phyloP scores from a whole-genome alignment of 2,113 vertebrate species.

The Clarias magur region DNA sequence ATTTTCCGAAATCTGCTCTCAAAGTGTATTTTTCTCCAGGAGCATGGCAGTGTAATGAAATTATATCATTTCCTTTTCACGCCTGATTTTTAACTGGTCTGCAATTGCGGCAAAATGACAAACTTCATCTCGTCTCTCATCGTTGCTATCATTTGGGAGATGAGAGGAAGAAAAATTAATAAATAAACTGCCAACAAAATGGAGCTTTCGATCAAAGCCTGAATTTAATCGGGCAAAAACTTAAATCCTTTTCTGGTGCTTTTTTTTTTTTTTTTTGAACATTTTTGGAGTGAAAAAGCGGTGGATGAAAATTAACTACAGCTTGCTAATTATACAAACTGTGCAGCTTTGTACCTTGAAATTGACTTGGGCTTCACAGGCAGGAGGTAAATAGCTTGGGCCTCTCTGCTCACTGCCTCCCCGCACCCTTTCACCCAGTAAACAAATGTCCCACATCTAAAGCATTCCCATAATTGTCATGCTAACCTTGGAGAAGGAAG shows the following conservation, averaged over 20 bases:
- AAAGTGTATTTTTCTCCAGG: constrained; percentile 51
- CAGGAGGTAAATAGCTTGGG: constrained; percentile 75
- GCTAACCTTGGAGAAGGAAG: constrained; percentile 96
- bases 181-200: constrained; percentile 17
- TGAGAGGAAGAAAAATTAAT: constrained; percentile 2
- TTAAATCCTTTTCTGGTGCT: constrained; percentile 11
- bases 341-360: constrained; percentile 82
- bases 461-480: constrained; percentile 99
- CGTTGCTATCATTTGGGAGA: constrained; percentile 23
- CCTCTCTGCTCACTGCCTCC: constrained; percentile 73
- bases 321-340: constrained; percentile 74
- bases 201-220: constrained; percentile 16
- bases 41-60: constrained; percentile 36
- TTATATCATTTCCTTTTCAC: constrained; percentile 51
- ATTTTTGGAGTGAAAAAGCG: constrained; percentile 68
- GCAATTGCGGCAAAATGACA: constrained; percentile 3
- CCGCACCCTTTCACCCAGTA: constrained; percentile 88
- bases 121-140: constrained; percentile 19
- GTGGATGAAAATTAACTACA: constrained; percentile 75
- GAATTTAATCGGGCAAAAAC: constrained; percentile 25
- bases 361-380: constrained; percentile 82
- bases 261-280: neutral
- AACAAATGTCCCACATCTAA: constrained; percentile 97
- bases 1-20: constrained; percentile 12
- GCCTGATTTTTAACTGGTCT: constrained; percentile 6